Evolutionary conservation across 2,888 invertebrate genomes (phyloP).

Genomic region (Oscheius sp.): DNA sequence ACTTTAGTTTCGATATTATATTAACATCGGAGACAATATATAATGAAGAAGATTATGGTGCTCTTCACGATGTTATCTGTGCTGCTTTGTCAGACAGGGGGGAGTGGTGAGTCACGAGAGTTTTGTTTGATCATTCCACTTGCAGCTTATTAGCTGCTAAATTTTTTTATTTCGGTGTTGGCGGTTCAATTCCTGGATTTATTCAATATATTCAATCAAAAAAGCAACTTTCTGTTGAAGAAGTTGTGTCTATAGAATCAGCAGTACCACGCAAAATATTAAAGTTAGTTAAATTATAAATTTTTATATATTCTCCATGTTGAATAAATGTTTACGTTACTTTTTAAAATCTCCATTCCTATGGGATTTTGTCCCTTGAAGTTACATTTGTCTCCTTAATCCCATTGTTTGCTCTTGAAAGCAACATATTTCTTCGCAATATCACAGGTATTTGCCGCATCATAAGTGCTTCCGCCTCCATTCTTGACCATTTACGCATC

Average conservation of each 20-base stretch:
- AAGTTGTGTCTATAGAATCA: slow-evolving; percentile 31
- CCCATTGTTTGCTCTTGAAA: slow-evolving; percentile 14
- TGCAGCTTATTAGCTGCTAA: slow-evolving; percentile 77
- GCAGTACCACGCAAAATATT: slow-evolving; percentile 45
- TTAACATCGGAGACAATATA: slow-evolving; percentile 90
- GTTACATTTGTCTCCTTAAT: too few species aligned
- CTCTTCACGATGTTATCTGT: slow-evolving; percentile 78
- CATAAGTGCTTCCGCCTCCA: slow-evolving; percentile 4
- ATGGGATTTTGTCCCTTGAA: too few species aligned
- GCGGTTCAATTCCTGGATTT: slow-evolving; percentile 85
- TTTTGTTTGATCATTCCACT: slow-evolving; percentile 18
- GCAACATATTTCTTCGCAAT: not conserved
- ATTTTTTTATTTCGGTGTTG: slow-evolving; percentile 91
- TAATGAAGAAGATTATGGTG: slow-evolving; percentile 82
- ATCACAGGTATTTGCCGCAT: slow-evolving; percentile 2
- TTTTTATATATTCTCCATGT: not conserved
- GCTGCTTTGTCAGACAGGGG: slow-evolving; percentile 75
- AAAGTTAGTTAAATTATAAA: too few species aligned
- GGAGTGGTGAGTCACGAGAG: not conserved
- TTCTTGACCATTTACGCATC: not conserved
- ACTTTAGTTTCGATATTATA: slow-evolving; percentile 81
- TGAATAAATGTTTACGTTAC: too few species aligned
- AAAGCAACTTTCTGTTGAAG: slow-evolving; percentile 35
- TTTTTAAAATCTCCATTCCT: too few species aligned
- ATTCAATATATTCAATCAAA: slow-evolving; percentile 75